A percentile compares a stretch with the other conserved stretches of the same genome.
Evolutionary conservation across 2,797 vertebrate genomes (phyloP).

Genomic region (Petrocephalus schoutedeni): DNA sequence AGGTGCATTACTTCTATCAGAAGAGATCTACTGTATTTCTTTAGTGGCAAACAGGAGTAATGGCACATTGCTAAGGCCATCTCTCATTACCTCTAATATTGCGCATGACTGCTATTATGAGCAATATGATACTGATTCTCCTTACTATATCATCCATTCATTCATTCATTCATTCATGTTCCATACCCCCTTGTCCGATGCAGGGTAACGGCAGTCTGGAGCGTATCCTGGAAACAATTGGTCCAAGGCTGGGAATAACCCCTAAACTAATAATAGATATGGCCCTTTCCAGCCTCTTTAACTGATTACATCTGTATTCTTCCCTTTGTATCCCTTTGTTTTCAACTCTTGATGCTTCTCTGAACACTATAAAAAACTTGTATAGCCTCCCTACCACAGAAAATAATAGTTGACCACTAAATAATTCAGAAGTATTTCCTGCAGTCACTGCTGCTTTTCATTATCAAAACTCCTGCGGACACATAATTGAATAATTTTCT

Average conservation of each 20-base stretch:
- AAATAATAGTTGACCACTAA: slow-evolving; percentile 3
- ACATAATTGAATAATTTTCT: neutral
- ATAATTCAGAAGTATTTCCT: neutral
- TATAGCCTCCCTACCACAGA: neutral
- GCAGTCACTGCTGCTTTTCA: neutral
- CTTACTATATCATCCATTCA: neutral
- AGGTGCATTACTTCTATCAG: neutral
- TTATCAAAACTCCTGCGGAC: neutral
- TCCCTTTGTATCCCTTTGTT: neutral
- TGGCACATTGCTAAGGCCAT: neutral
- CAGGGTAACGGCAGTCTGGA: neutral
- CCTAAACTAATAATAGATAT: neutral
- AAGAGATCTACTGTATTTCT: neutral
- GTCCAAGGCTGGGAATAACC: neutral
- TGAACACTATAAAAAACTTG: neutral
- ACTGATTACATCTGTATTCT: neutral
- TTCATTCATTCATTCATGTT: neutral
- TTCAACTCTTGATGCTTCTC: neutral
- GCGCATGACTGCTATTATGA: neutral
- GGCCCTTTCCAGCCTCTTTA: neutral
- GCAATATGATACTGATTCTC: neutral
- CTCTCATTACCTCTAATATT: neutral
- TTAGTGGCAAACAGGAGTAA: neutral
- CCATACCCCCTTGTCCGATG: neutral
- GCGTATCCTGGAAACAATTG: neutral